phyloP scores from a whole-genome alignment of 2,888 invertebrate species.

The Neoitamus cyanurus region DNA sequence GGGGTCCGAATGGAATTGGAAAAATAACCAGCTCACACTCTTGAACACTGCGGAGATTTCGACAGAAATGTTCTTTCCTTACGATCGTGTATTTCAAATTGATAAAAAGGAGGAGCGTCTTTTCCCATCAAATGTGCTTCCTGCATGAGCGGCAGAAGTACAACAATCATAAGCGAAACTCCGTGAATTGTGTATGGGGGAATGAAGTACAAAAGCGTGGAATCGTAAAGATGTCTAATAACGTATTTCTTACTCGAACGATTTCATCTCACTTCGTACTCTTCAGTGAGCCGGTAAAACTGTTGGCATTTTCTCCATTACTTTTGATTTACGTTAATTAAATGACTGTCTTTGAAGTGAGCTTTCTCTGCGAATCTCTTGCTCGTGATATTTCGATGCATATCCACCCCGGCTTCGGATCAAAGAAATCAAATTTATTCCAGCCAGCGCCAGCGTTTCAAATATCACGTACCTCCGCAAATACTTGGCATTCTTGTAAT shows the following conservation, averaged over 20 bases:
- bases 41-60: neutral
- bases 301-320: neutral
- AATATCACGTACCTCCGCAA: neutral
- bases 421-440: neutral
- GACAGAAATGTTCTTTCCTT: neutral
- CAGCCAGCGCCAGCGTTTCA: too few relatives aligned
- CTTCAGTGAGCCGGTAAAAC: neutral
- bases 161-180: neutral
- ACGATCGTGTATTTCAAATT: neutral
- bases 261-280: neutral
- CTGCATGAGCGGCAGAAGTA: neutral
- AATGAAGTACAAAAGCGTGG: neutral
- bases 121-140: neutral
- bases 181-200: neutral
- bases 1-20: neutral
- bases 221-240: neutral
- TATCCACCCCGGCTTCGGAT: neutral
- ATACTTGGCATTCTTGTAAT: neutral
- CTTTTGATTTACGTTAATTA: conserved; percentile 14
- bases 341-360: conserved; percentile 6
- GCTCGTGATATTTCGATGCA: neutral
- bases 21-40: neutral
- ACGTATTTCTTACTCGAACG: neutral
- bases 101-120: neutral
- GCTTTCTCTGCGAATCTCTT: neutral